Conservation (phyloP, 2,888 invertebrate genomes). For the Zygaena filipendulae region DNA sequence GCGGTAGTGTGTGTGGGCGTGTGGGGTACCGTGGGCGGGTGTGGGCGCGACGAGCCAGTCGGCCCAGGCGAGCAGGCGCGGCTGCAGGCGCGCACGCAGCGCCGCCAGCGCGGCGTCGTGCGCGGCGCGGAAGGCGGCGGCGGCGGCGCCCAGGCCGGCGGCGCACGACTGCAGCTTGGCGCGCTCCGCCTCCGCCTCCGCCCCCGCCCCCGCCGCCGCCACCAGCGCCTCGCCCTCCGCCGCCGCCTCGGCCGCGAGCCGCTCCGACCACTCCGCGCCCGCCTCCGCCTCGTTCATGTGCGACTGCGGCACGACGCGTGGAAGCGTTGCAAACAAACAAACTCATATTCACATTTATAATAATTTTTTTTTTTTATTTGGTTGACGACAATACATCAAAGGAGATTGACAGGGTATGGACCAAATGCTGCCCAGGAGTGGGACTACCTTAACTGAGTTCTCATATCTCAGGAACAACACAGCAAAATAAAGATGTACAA, state of each 20-base stretch:
- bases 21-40: slow-evolving; percentile 23
- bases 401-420: no score
- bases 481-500: not conserved
- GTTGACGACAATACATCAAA: no score
- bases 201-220: slow-evolving; percentile 24
- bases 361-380: no score
- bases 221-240: slow-evolving; percentile 74
- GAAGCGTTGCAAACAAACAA: no score
- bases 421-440: not conserved
- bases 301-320: slow-evolving; percentile 62
- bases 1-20: slow-evolving; percentile 1
- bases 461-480: not conserved
- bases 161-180: slow-evolving; percentile 42
- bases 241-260: slow-evolving; percentile 81
- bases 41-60: slow-evolving; percentile 28
- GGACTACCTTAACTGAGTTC: not conserved
- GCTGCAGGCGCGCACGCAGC: slow-evolving; percentile 31
- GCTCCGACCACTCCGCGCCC: slow-evolving; percentile 90
- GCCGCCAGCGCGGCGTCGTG: slow-evolving; percentile 30
- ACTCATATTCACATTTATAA: no score
- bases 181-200: slow-evolving; percentile 34
- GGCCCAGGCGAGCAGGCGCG: slow-evolving; percentile 34
- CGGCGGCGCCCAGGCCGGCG: slow-evolving; percentile 34
- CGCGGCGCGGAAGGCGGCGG: slow-evolving; percentile 42
- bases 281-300: slow-evolving; percentile 92